Evolutionary conservation across 2,797 vertebrate species (phyloP), one percentile per base, ranked within the genome.

Genomic region (Parambassis ranga): DNA sequence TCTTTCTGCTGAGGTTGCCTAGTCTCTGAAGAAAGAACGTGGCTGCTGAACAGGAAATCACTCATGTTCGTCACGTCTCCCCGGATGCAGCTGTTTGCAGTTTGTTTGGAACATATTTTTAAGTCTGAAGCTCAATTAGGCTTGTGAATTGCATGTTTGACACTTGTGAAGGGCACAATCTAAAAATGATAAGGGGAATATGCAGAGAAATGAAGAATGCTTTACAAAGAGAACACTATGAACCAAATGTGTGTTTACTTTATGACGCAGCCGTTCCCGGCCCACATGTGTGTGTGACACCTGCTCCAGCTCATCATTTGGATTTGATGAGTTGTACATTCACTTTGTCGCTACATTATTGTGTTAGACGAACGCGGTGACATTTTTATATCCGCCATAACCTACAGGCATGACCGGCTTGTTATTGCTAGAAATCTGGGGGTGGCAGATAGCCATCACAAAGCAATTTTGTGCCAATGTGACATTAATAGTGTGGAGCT

Each of bases 341-440:
- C 14, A 20, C 4, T 28, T 16, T 42, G 48, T 41, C 57, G 37
- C 22, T 44, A 11, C 2, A 3, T 63, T 47, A 33, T 19, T 32
- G 26, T 26, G 22, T 55, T 23, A 37, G 11, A 30, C 4, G 15
- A 22, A 16, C 50, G 11, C 15, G 15, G 11, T 2, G 7, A 15
- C 4, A 14, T n/a, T 26, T 6, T 36, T 39, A 19, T 49, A 20
- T 37, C 27, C 0, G 0, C 11, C 11, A 9, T 35, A n/a, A 57
- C 58, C 22, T 1, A 2, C 10, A 0, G 47, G 36, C 75, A 68
- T 79, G 77, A 35, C 71, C n/a, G 6, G 6, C 20, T n/a, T 28
- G n/a, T 59, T 64, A 86, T 85, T 85, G 75, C 46, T 19, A 39
- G 51, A 56, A 81, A 78, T 88, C 64, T 81, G 49, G 22, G 0